These are phyloP conservation scores for Diorhabda elongata DNA, from an alignment of 1,140 invertebrate genomes.

Conservation along the genomic window DNA sequence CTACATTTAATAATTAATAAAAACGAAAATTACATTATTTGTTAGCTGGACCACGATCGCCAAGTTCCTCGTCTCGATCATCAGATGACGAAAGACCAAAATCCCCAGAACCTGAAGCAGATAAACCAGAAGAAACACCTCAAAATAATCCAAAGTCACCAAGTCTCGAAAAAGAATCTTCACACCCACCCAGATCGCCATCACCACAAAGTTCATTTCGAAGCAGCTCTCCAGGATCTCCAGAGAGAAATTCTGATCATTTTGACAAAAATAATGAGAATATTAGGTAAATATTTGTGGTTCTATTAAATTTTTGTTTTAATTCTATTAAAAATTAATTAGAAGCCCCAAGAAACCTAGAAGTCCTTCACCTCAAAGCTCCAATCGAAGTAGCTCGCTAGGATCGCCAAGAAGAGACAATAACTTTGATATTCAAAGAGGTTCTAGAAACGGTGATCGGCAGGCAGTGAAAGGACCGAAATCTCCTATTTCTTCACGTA, in stretches of 20 bases:
- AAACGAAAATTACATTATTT: no score
- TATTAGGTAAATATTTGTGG: neutral
- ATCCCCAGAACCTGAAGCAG: neutral
- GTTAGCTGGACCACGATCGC: neutral
- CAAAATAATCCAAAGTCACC: neutral
- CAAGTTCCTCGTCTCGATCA: slow-evolving; percentile 15
- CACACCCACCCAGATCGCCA: slow-evolving; percentile 9
- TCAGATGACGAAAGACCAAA: slow-evolving; percentile 9
- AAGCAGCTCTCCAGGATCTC: slow-evolving; percentile 7
- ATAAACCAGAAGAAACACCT: neutral
- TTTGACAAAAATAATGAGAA: neutral
- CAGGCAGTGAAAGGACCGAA: neutral
- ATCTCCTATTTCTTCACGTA: slow-evolving; percentile 10
- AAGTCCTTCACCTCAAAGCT: neutral
- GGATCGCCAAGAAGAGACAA: slow-evolving; percentile 4
- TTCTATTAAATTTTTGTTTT: neutral
- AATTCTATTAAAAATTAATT: neutral
- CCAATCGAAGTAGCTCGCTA: slow-evolving; percentile 9
- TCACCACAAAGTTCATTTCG: slow-evolving; percentile 9
- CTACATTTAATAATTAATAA: no score
- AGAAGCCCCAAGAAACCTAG: neutral
- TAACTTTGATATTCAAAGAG: neutral
- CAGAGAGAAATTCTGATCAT: neutral
- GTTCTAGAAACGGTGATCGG: no score
- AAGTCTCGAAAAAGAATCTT: neutral